phyloP scores from a whole-genome alignment of 2,113 vertebrate species.

The Neopipo cinnamomea region DNA sequence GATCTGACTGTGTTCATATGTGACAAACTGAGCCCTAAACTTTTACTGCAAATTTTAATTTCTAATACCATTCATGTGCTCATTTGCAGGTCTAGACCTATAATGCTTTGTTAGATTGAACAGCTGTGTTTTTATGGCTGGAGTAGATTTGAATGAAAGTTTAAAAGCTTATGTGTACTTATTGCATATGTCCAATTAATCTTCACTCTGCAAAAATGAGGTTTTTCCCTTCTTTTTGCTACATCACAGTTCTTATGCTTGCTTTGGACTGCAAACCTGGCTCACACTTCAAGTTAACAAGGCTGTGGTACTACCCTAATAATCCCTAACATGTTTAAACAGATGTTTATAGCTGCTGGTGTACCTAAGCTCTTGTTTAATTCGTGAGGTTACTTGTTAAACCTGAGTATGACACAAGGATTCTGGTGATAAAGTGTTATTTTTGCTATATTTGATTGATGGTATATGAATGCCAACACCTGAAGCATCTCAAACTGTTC shows the following conservation, averaged over 20 bases:
- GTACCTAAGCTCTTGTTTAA: slow-evolving; percentile 20
- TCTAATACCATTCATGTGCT: slow-evolving; percentile 22
- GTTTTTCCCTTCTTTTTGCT: neutral
- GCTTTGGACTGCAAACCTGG: slow-evolving; percentile 54
- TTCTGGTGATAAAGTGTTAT: neutral
- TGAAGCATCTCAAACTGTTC: neutral
- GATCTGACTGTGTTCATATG: neutral
- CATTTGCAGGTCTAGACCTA: slow-evolving; percentile 61
- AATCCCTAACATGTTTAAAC: slow-evolving; percentile 60
- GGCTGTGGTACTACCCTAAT: slow-evolving; percentile 36
- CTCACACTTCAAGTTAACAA: slow-evolving; percentile 48
- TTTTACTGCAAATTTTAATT: slow-evolving; percentile 44
- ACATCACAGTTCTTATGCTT: slow-evolving; percentile 33
- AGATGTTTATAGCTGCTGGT: slow-evolving; percentile 54
- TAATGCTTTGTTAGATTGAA: slow-evolving; percentile 56
- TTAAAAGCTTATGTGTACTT: slow-evolving; percentile 27
- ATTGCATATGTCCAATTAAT: slow-evolving; percentile 48
- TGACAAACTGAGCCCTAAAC: neutral
- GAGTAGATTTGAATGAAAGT: slow-evolving; percentile 28
- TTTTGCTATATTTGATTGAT: slow-evolving; percentile 9
- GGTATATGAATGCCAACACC: neutral
- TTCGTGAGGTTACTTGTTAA: slow-evolving; percentile 33
- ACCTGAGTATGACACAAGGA: neutral
- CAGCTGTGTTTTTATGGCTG: slow-evolving; percentile 54
- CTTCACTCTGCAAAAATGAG: neutral